phyloP scores from a whole-genome alignment of 2,113 vertebrate species.

The Acrocephalus arundinaceus region DNA sequence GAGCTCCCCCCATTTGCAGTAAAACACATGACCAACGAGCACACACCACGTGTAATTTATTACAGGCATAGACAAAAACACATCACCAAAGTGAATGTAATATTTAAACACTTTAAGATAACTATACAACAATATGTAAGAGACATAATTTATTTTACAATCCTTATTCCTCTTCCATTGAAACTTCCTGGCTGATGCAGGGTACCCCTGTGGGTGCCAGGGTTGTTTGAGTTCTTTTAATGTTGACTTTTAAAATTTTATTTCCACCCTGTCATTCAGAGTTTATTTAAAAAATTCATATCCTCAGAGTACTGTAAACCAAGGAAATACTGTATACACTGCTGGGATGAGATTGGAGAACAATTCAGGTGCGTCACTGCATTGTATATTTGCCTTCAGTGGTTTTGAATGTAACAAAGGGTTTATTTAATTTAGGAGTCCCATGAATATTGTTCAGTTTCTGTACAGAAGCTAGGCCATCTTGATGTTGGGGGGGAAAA shows the following conservation, averaged over 20 bases:
- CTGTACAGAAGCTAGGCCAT: slow-evolving; percentile 57
- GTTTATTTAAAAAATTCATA: slow-evolving; percentile 56
- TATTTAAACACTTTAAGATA: slow-evolving; percentile 57
- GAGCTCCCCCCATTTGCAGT: neutral
- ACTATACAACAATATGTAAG: neutral
- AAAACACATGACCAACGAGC: slow-evolving; percentile 1
- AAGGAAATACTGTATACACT: slow-evolving; percentile 55
- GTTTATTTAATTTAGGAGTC: slow-evolving; percentile 59
- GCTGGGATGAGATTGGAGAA: slow-evolving; percentile 30
- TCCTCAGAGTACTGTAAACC: slow-evolving; percentile 70
- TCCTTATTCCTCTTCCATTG: slow-evolving; percentile 1
- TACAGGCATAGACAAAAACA: slow-evolving; percentile 3
- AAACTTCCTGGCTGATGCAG: neutral
- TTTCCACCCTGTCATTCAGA: slow-evolving; percentile 33
- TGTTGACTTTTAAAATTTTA: slow-evolving; percentile 4
- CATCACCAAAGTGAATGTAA: slow-evolving; percentile 54
- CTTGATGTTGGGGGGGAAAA: slow-evolving; percentile 6
- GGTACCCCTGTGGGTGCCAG: neutral
- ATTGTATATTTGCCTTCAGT: slow-evolving; percentile 31
- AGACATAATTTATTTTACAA: slow-evolving; percentile 72
- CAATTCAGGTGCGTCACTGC: slow-evolving; percentile 29
- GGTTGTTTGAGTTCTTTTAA: neutral
- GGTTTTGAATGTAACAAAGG: slow-evolving; percentile 66
- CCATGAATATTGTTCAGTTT: slow-evolving; percentile 36
- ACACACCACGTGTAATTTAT: neutral